Conservation (phyloP, 1,140 invertebrate species). For the Pinna nobilis region DNA sequence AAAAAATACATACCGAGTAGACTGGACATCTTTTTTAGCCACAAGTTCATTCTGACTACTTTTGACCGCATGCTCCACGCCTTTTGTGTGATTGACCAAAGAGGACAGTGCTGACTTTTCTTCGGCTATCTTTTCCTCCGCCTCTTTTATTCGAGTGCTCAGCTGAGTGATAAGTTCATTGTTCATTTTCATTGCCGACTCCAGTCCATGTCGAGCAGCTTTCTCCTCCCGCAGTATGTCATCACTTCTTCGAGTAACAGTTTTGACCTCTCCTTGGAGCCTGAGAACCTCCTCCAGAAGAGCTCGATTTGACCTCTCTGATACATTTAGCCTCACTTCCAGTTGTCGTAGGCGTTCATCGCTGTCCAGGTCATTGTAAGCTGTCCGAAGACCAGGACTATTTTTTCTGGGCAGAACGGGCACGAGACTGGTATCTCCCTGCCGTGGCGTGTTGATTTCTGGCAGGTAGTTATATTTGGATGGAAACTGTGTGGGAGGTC, state of each 20-base stretch:
- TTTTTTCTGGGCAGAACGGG: conserved; percentile 47
- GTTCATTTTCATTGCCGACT: conserved; percentile 64
- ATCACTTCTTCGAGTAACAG: conserved; percentile 63
- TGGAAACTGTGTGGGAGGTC: conserved; percentile 62
- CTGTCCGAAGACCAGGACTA: conserved; percentile 27
- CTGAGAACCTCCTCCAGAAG: conserved; percentile 74
- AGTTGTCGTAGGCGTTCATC: conserved; percentile 66
- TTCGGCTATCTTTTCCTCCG: conserved; percentile 70
- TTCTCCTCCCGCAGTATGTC: conserved; percentile 68
- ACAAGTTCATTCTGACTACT: conserved; percentile 70
- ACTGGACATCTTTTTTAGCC: conserved; percentile 65
- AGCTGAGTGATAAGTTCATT: conserved; percentile 69
- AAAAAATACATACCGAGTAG: conserved; percentile 54
- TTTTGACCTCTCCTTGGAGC: conserved; percentile 71
- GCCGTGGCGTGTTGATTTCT: conserved; percentile 56
- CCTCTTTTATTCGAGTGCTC: conserved; percentile 64
- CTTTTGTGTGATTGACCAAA: conserved; percentile 70
- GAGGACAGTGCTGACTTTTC: conserved; percentile 66
- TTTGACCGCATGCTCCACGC: conserved; percentile 70
- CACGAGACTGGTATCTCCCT: conserved; percentile 54
- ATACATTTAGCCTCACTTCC: conserved; percentile 68
- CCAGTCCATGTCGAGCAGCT: conserved; percentile 64
- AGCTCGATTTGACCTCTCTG: conserved; percentile 73
- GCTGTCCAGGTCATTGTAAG: conserved; percentile 46
- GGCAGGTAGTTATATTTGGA: conserved; percentile 64